A percentile compares a stretch with the other conserved stretches of the same genome.
phyloP scores from a whole-genome alignment of 2,797 vertebrate genomes.

The Capromys pilorides region DNA sequence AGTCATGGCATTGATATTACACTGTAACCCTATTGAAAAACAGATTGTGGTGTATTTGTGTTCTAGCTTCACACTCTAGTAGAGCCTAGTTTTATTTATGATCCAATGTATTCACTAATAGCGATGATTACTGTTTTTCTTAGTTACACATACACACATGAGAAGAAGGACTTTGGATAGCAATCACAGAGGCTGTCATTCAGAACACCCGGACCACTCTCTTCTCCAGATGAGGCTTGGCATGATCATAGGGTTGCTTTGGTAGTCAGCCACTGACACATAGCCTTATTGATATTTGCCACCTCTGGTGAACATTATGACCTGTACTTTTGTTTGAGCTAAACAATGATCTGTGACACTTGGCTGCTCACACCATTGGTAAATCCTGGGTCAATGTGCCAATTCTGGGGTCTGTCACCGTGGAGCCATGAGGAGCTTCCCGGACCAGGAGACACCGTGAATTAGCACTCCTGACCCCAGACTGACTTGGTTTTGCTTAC shows the following conservation, averaged over 20 bases:
- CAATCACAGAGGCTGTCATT: neutral
- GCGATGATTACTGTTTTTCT: neutral
- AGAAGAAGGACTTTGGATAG: neutral
- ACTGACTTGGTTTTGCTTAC: neutral
- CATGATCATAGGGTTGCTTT: neutral
- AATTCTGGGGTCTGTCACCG: neutral
- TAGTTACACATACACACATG: neutral
- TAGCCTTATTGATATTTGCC: neutral
- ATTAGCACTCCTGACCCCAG: neutral
- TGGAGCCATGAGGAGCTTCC: neutral
- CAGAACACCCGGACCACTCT: neutral
- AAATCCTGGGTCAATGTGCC: neutral
- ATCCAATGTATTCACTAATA: neutral
- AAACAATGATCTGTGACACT: neutral
- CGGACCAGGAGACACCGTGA: neutral
- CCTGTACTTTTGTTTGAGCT: neutral
- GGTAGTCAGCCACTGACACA: neutral
- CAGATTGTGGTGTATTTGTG: neutral
- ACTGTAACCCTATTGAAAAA: neutral
- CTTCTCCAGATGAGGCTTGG: neutral
- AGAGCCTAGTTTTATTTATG: neutral
- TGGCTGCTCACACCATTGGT: neutral
- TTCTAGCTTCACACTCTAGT: neutral
- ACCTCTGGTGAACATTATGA: neutral
- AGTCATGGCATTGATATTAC: neutral